Base-by-base conservation (phyloP, 1,140 invertebrate species). In the Drosophila melanica region DNA sequence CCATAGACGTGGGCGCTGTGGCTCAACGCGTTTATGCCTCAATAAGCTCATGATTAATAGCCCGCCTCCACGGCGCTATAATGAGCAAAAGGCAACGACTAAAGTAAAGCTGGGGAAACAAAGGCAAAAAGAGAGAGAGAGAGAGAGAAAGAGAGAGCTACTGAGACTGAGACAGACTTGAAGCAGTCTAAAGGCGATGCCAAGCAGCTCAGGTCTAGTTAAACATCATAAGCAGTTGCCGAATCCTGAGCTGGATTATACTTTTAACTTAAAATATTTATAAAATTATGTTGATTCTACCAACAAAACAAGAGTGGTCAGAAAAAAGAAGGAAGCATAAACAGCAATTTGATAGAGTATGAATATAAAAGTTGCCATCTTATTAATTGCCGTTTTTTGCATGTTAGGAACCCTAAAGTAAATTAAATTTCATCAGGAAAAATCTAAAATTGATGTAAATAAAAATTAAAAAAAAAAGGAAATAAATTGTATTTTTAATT, bases 31-130 rank as follows among this genome's bases (percentile, higher is more conserved):
- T 84, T 84, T 84, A 84, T 85, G 82, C 84, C 76, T 87, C 82
- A 87, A 82, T 87, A 87, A 87, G 82, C 79, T 89, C 82, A 89
- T 87, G 82, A 87, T 87, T 87, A 87, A 87, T 87, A 87, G 82
- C 79, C 68, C 68, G 78, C 76, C 75, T 81, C 69, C 37, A 48
- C 77, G 66, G 75, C 75, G 74, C 54, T 76, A 73, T 86, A 86
- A 86, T 86, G 82, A 86, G 81, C 70, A 86, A 87, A 81, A 81
- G 75, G 82, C 82, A 78, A 73, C 65, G 60, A 45, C 42, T 37
- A 68, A 69, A 69, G 45, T 44, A 47, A 47, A 54, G 66, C 33
- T 45, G 41, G 39, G 33, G 35, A 35, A n/a, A 51, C 12, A 14
- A 33, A 51, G 44, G 23, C 10, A 35, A 11, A 37, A 37, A 35